Base-by-base conservation (phyloP, 37 sponge, comb jelly and placozoan species). In the Petrosia ficiformis region DNA sequence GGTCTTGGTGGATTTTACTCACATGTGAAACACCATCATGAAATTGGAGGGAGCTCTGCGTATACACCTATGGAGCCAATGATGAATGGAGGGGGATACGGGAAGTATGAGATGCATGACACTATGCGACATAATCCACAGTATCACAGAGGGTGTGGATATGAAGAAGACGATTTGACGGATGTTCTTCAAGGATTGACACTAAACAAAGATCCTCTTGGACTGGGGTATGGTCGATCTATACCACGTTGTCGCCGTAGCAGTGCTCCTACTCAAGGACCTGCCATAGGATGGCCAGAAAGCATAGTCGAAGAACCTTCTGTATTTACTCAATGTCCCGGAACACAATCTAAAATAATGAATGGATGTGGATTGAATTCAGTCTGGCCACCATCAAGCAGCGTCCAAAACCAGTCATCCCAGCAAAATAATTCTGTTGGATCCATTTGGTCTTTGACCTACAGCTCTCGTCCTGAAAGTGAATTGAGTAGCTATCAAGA, bases 1-100 rank as follows among this genome's bases (percentile, higher is more conserved):
- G 77, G 77, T 31, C 87, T 86, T 5, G 81, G 81, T 10, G 86
- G 86, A 42, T 85, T 85, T 69, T 72, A 73, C 22, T 4, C 39
- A 42, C 31, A 22, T 40, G 5, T 29, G n/a, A 8, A 0, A 14
- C 56, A 48, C 39, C 26, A 39, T 69, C 14, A 11, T 69, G 32
- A 28, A 38, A 69, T 0, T 22, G 42, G 19, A 37, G 54, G 33
- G 44, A 44, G 52, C 28, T 16, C 56, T 42, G 73, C 5, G 5
- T 5, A n/a, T 6, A 26, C 6, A 24, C 25, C 28, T 5, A 61
- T n/a, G 11, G 63, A 61, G 25, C 63, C 70, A 16, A 68, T 68
- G 70, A 68, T 68, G 35, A 39, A 39, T 22, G 70, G 42, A 21
- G 39, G 14, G 8, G 32, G 22, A 6, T 31, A 25, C 66, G 8